phyloP scores from a whole-genome alignment of 2,888 invertebrate genomes.

The Rhyacophila evoluta region DNA sequence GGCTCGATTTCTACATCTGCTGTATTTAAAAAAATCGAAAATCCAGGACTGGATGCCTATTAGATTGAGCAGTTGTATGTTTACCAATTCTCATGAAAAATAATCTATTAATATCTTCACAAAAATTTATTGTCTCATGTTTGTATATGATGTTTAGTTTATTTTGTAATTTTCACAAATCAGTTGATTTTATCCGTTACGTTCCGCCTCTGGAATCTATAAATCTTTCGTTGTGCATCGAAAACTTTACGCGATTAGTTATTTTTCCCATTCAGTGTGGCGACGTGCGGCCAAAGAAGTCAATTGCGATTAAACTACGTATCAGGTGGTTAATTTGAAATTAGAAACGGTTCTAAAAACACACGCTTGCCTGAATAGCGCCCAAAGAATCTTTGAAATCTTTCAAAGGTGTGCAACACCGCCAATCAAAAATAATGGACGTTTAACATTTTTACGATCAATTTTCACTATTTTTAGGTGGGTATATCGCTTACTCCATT shows the following conservation, averaged over 20 bases:
- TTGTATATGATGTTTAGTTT: too few species aligned
- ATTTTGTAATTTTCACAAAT: too few species aligned
- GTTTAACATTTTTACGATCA: not conserved
- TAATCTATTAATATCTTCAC: too few species aligned
- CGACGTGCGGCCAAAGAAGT: not conserved
- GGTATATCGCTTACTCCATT: too few species aligned
- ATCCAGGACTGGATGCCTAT: too few species aligned
- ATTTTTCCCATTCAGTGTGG: not conserved
- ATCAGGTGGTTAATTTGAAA: slow-evolving; percentile 20
- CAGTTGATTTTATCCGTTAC: too few species aligned
- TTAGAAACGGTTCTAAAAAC: slow-evolving; percentile 23
- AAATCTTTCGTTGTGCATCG: slow-evolving; percentile 27
- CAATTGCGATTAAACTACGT: slow-evolving; percentile 1
- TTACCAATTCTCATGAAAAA: too few species aligned
- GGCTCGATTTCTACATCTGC: too few species aligned
- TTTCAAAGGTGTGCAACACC: not conserved
- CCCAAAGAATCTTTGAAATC: not conserved
- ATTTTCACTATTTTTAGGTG: too few species aligned
- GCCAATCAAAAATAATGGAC: not conserved
- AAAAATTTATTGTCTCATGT: too few species aligned
- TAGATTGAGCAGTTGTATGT: too few species aligned
- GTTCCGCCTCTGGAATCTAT: not conserved
- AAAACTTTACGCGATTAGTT: slow-evolving; percentile 20
- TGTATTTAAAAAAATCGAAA: too few species aligned
- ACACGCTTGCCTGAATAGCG: slow-evolving; percentile 19